A percentile compares a stretch with the other conserved stretches of the same genome.
Conservation (phyloP, 2,888 invertebrate species). For the Cantharis nigra region DNA sequence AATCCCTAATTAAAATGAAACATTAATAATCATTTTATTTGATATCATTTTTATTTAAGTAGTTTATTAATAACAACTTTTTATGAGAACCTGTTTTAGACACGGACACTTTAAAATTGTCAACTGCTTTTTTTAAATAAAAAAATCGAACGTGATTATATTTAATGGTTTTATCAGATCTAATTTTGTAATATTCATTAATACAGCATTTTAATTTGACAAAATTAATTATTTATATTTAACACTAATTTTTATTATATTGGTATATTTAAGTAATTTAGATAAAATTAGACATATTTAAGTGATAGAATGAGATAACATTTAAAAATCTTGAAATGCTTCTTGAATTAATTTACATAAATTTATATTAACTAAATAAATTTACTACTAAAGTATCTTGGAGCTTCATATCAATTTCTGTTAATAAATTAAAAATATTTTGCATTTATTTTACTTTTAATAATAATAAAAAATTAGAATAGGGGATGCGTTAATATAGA, state of each 20-base stretch:
- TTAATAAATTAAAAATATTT: neutral
- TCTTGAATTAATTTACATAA: neutral
- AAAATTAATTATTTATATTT: neutral
- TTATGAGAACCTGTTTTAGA: neutral
- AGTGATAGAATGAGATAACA: neutral
- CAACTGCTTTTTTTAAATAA: neutral
- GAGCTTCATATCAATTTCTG: neutral
- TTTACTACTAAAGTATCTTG: neutral
- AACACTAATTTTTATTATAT: neutral
- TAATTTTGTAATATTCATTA: neutral
- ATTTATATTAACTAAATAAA: neutral
- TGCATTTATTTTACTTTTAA: neutral
- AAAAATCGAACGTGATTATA: neutral
- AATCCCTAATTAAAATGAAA: neutral
- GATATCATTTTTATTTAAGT: neutral
- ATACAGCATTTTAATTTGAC: neutral
- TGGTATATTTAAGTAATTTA: neutral
- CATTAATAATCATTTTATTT: neutral
- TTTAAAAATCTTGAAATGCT: neutral
- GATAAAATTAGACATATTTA: neutral
- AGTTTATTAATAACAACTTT: neutral
- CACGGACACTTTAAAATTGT: conserved; percentile 1
- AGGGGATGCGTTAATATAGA: too few relatives aligned
- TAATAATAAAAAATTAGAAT: too few relatives aligned
- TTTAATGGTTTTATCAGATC: neutral